Evolutionary conservation across 2,113 vertebrate species (phyloP), one percentile per base, ranked within the genome.

Genomic region (Sterrhoptilus dennistouni): DNA sequence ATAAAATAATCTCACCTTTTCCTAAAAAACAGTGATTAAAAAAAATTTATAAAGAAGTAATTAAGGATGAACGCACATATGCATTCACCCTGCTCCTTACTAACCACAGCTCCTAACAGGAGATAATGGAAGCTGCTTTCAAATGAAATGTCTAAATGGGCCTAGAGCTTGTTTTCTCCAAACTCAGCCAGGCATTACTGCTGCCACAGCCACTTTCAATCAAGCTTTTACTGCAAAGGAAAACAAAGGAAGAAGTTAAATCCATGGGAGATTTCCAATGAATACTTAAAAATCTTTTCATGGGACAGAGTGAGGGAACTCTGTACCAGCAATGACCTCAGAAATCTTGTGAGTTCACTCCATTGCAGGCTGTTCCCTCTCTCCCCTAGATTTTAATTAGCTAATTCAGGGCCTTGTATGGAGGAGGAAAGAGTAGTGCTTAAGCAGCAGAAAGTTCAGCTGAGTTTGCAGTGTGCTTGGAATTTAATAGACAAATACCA

Each of bases 191-290:
- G 98, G 98, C 98, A 98, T 98, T 96, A 91, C 97, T 97, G 97
- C 97, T 98, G 98, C 98, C 98, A 98, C 97, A 97, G 98, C 96
- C 97, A 98, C 97, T 98, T 98, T 98, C 97, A 98, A 98, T 98
- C 98, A 98, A 98, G 97, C 98, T 97, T 98, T 98, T 98, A 98
- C 97, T 98, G 96, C 96, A 97, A 96, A 97, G 97, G 94, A 94
- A 97, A 98, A 98, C 97, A 97, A 97, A 97, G 97, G 97, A 98
- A 97, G 97, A 97, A 97, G 96, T 97, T 96, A 97, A 97, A 97
- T 97, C 97, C 97, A 95, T 96, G 97, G 97, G 95, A 97, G 95
- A 98, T 96, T 98, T 98, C 94, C 95, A 93, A 97, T 97, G 95
- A 98, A 98, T 97, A 88, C 97, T 96, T 94, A 93, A 95, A 96